Percentiles rank a stretch among this genome's conserved stretches.
These are phyloP conservation scores for Sebastes matsubarae DNA, from an alignment of 2,797 vertebrate species.

Conservation along the genomic window DNA sequence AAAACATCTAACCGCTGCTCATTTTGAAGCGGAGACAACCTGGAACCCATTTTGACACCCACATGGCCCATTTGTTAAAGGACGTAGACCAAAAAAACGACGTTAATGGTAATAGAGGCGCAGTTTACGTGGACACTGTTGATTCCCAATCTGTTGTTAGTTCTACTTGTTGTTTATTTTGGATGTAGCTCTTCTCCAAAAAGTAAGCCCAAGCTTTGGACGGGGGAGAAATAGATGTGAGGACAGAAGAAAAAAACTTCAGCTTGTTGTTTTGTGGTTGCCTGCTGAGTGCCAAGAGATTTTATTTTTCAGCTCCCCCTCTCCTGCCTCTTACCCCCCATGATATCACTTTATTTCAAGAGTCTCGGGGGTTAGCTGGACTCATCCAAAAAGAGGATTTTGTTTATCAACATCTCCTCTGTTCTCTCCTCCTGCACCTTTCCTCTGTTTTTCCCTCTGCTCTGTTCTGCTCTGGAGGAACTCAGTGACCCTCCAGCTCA, in stretches of 20 bases:
- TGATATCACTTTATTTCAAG: slow-evolving; percentile 23
- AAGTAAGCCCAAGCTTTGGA: slow-evolving; percentile 5
- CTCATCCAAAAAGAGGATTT: slow-evolving; percentile 57
- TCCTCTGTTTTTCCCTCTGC: slow-evolving; percentile 10
- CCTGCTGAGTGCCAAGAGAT: slow-evolving; percentile 29
- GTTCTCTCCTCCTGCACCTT: slow-evolving; percentile 21
- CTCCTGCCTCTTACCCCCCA: slow-evolving; percentile 17
- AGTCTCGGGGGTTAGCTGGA: slow-evolving; percentile 15
- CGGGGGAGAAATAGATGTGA: neutral
- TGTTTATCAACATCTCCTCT: slow-evolving; percentile 74
- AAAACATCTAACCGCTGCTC: slow-evolving; percentile 19
- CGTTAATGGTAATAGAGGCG: neutral
- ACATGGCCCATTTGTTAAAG: slow-evolving; percentile 14
- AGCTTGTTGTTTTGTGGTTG: slow-evolving; percentile 42
- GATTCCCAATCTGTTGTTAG: slow-evolving; percentile 21
- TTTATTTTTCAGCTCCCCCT: slow-evolving; percentile 45
- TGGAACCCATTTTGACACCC: slow-evolving; percentile 27
- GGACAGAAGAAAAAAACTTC: slow-evolving; percentile 8
- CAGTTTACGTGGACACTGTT: slow-evolving; percentile 16
- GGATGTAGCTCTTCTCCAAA: slow-evolving; percentile 14
- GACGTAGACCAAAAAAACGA: neutral
- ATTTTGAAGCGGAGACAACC: slow-evolving; percentile 22
- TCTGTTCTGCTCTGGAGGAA: slow-evolving; percentile 66
- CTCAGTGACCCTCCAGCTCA: slow-evolving; percentile 81
- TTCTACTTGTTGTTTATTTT: slow-evolving; percentile 40